These are phyloP conservation scores for Drosophila sproati DNA, from an alignment of 1,140 invertebrate genomes.

Conservation along the genomic window DNA sequence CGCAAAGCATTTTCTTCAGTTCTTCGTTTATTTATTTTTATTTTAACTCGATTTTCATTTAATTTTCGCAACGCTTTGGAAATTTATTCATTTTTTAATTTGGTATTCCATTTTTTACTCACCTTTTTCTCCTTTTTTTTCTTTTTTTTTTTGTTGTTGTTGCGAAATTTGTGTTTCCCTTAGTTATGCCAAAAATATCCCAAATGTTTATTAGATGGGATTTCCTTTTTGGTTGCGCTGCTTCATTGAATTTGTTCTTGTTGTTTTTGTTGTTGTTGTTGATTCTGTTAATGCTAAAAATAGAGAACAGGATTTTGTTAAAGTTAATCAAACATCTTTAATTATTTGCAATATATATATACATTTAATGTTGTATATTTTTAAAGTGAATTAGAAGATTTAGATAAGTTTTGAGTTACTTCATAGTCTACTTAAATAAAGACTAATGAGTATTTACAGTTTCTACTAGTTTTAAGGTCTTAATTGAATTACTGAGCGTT, in stretches of 20 bases:
- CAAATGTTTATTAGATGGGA: conserved; percentile 25
- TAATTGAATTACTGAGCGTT: no score
- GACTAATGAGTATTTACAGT: no score
- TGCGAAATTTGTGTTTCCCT: conserved; percentile 28
- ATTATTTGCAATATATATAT: no score
- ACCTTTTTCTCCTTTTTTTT: conserved; percentile 30
- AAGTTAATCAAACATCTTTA: conserved; percentile 19
- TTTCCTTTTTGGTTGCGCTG: conserved; percentile 22
- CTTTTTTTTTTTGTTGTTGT: no score
- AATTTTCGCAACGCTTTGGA: conserved; percentile 29
- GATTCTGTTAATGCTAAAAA: conserved; percentile 29
- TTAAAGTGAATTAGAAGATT: not conserved
- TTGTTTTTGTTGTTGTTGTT: not conserved
- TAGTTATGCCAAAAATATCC: conserved; percentile 23
- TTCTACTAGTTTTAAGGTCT: not conserved
- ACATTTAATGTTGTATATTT: no score
- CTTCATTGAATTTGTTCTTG: conserved; percentile 3
- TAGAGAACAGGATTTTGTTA: not conserved
- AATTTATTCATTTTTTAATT: conserved; percentile 9
- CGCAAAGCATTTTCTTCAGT: conserved; percentile 68
- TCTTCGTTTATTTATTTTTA: conserved; percentile 29
- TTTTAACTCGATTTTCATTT: conserved; percentile 43
- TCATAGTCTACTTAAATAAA: not conserved
- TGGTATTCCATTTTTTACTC: conserved; percentile 14
- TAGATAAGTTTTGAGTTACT: not conserved